phyloP scores from a whole-genome alignment of 2,113 vertebrate genomes.

The Carollia perspicillata region DNA sequence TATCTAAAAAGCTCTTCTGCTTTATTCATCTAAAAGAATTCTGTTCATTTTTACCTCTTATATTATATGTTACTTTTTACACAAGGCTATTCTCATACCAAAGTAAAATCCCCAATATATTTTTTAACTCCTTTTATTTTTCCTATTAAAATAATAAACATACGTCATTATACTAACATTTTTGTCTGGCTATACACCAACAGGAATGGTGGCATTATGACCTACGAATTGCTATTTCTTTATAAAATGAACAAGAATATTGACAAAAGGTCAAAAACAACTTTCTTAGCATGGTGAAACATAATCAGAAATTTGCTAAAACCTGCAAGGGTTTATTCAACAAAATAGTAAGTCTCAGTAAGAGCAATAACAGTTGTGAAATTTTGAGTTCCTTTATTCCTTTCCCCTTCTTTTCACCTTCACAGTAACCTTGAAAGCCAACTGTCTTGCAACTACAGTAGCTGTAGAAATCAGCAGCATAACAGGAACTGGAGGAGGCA shows the following conservation, averaged over 20 bases:
- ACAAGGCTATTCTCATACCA: not conserved
- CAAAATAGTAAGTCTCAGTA: not conserved
- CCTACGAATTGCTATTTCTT: not conserved
- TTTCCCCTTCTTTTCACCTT: not conserved
- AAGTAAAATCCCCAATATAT: not conserved
- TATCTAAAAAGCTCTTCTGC: not conserved
- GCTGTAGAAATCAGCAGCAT: not conserved
- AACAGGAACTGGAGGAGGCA: not conserved
- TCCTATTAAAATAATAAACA: not conserved
- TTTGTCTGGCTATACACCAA: not conserved
- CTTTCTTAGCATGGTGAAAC: not conserved
- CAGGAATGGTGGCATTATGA: not conserved
- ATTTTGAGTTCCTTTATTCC: not conserved
- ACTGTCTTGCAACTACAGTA: not conserved
- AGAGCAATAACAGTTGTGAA: not conserved
- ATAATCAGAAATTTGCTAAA: not conserved
- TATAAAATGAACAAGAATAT: not conserved
- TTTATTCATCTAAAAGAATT: not conserved
- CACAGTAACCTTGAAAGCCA: not conserved
- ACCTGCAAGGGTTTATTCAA: not conserved
- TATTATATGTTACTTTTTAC: not conserved
- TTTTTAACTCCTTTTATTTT: not conserved
- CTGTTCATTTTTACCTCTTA: not conserved
- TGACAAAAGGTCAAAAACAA: not conserved
- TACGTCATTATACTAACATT: not conserved